These are phyloP conservation scores for Lasioglossum morio DNA, from an alignment of 2,888 invertebrate species.

Conservation along the genomic window DNA sequence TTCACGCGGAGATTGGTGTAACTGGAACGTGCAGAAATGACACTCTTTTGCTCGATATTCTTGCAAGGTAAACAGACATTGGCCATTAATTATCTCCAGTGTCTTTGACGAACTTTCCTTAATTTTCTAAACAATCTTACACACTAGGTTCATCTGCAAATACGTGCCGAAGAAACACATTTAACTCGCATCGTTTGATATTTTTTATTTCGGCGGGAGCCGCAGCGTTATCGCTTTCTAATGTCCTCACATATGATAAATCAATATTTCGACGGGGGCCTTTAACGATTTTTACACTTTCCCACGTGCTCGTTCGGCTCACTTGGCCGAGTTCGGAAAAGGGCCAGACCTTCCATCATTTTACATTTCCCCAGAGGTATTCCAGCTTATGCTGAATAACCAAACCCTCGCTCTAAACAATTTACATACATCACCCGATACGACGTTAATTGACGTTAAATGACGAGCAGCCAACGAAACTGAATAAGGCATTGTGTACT, in stretches of 20 bases:
- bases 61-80: background rate
- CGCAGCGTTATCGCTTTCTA: background rate
- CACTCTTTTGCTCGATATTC: background rate
- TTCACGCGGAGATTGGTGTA: background rate
- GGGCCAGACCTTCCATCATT: background rate
- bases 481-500: background rate
- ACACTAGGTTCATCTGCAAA: too few relatives aligned
- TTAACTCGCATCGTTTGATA: background rate
- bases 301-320: background rate
- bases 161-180: too few relatives aligned
- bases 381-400: background rate
- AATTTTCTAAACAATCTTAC: too few relatives aligned
- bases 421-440: conserved; percentile 2
- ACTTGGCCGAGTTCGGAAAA: background rate
- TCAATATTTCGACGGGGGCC: background rate
- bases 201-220: background rate
- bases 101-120: too few relatives aligned
- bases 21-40: background rate
- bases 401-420: background rate
- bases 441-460: conserved; percentile 15
- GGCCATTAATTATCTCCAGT: background rate
- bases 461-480: conserved; percentile 12
- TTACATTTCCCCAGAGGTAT: background rate
- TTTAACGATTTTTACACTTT: background rate
- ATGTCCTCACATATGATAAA: background rate